These are phyloP conservation scores for Parauchenoglanis ngamensis DNA, from an alignment of 2,797 vertebrate genomes.

Conservation along the genomic window DNA sequence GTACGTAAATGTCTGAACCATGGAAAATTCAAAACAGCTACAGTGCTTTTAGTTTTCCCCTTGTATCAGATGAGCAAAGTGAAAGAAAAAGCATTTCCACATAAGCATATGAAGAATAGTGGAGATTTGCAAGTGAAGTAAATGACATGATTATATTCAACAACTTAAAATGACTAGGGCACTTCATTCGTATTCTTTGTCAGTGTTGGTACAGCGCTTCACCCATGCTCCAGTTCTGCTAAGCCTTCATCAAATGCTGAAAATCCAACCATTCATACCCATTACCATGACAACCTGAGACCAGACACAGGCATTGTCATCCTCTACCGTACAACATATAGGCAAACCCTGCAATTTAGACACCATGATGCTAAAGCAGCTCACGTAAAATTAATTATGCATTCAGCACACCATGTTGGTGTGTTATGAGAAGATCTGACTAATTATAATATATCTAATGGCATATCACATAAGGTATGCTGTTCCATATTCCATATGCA, in stretches of 20 bases:
- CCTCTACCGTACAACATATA: conserved; percentile 50
- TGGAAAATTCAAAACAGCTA: neutral
- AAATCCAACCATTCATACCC: conserved; percentile 59
- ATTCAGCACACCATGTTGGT: conserved; percentile 31
- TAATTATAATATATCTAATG: conserved; percentile 26
- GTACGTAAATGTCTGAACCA: neutral
- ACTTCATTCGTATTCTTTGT: conserved; percentile 33
- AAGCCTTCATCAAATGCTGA: conserved; percentile 62
- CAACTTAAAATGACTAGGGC: neutral
- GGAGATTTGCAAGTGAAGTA: conserved; percentile 10
- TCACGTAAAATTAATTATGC: conserved; percentile 49
- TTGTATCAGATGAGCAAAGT: neutral
- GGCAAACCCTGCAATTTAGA: conserved; percentile 45
- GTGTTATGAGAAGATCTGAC: conserved; percentile 10
- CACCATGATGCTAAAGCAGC: conserved; percentile 27
- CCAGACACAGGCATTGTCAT: conserved; percentile 51
- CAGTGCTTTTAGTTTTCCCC: neutral
- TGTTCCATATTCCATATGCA: neutral
- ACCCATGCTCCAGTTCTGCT: conserved; percentile 38
- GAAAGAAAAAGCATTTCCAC: neutral
- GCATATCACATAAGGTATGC: conserved; percentile 25
- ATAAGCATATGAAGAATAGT: conserved; percentile 7
- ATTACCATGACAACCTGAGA: conserved; percentile 69
- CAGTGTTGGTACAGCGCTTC: conserved; percentile 26
- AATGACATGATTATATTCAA: conserved; percentile 27